Evolutionary conservation across 2,797 vertebrate species (phyloP), one percentile per base, ranked within the genome.

Genomic region (Oreonectes daqikongensis): DNA sequence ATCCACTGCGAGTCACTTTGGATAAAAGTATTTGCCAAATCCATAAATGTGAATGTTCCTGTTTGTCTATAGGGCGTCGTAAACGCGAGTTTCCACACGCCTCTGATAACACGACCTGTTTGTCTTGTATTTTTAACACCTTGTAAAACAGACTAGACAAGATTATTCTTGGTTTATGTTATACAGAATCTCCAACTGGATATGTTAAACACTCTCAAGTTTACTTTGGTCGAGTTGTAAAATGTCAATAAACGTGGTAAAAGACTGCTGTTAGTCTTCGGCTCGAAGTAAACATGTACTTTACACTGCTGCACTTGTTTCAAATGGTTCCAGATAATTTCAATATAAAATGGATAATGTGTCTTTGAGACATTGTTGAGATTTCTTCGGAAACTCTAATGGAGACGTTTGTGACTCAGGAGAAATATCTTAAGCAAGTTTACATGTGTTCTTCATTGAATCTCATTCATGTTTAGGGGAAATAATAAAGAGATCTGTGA

Each of bases 261-360:
- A 68, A 9, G 22, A 32, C 3, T 40, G 10, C n/a, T 50, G 17
- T 63, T 42, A 20, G 57, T 35, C 24, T 80, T 46, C 50, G 67
- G 57, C 66, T 44, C 52, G 40, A 53, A 52, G 61, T 28, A 68
- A 53, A 72, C 69, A 61, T 72, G 46, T 40, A 55, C 44, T 69
- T 65, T 71, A 44, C 28, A 30, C 59, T 75, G 52, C 24, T n/a
- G 22, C 5, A 6, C 2, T 40, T 46, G 46, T 61, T 20, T 32
- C 32, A n/a, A n/a, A n/a, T n/a, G n/a, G n/a, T n/a, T n/a, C n/a
- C n/a, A n/a, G n/a, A n/a, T n/a, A n/a, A n/a, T n/a, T n/a, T n/a
- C n/a, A n/a, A n/a, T n/a, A n/a, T n/a, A n/a, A n/a, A n/a, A n/a
- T n/a, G n/a, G n/a, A n/a, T n/a, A n/a, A n/a, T n/a, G n/a, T n/a